Base-by-base conservation (phyloP, 2,797 vertebrate genomes). In the Tolypeutes matacus region DNA sequence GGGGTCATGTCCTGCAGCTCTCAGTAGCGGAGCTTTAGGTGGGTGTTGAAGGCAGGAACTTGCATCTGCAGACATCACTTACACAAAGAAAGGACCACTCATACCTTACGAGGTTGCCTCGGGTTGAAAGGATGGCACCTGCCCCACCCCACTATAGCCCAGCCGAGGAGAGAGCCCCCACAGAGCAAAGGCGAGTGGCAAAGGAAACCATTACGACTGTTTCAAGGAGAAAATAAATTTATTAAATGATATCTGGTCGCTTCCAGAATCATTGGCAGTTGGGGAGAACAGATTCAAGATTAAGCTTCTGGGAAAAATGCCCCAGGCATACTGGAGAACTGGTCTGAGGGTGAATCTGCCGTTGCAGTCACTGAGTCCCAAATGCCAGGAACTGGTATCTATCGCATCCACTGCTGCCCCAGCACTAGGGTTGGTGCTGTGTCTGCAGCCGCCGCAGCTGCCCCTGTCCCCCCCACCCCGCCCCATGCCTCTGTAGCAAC, bases 201-300 rank as follows among this genome's bases (percentile, higher is more conserved):
- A 64, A 94, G 39, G 92, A 90, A 78, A 88, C 56, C 51, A 11
- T 20, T 73, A 29, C 53, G 49, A 21, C 80, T 73, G 5, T 75
- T 94, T 86, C 64, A 91, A 91, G 60, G 88, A 91, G 27, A 90
- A 88, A 81, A 73, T 62, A 1, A 17, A 64, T 58, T 95, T 89
- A 72, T 67, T 86, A 56, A 69, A 29, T 89, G 65, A 84, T 81
- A 51, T 65, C 77, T 83, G 10, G n/a, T 23, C 34, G 5, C 34
- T 46, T 5, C 53, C 17, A 34, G 70, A 65, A 82, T 95, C 20
- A 36, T 0, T 82, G 58, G 31, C 21, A 81, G 21, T n/a, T 67
- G 1, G 36, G 25, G 2, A 77, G 62, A 95, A 89, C 39, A 95
- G 46, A 12, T 86, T 93, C 56, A 90, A 93, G 51, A 46, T 75